Evolutionary conservation across 2,888 invertebrate genomes (phyloP), one percentile per base, ranked within the genome.

Genomic region (Hoplodrina blanda): DNA sequence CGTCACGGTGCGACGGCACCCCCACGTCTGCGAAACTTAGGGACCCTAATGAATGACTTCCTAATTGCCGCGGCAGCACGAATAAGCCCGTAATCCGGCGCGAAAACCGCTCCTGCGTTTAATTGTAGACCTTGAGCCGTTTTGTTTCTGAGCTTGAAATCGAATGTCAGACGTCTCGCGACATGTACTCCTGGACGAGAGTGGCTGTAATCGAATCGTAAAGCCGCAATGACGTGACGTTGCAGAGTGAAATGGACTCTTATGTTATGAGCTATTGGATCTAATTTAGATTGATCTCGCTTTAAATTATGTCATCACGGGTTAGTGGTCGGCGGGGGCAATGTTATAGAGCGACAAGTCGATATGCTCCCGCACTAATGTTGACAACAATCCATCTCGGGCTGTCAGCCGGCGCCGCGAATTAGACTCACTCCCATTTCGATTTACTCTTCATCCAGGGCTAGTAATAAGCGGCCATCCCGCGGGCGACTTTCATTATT

Each of bases 31-130:
- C 95, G 90, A 94, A 96, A 95, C 95, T 95, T 95, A 95, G 95
- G 96, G 95, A 94, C 92, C 95, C 92, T 95, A 95, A 96, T 96
- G 96, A 96, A 95, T 92, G 93, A 96, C 96, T 96, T 95, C 96
- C 96, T 96, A 96, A 96, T 96, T 95, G 95, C 94, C 94, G 94
- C 94, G 88, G 91, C 91, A 91, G 91, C 93, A 94, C 94, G 93
- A 94, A 94, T 92, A 92, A 93, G 91, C 91, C 80, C 91, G 91
- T 92, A 94, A 93, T 94, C 94, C 93, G 93, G 92, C 93, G 91
- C 92, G 92, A 92, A 91, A 91, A 85, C 83, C 76, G 73, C 82
- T 83, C 74, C 90, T 87, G 83, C 88, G 87, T 93, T 93, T 94
- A 95, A 96, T 95, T 95, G 87, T 95, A 88, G 88, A 93, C 95